phyloP scores from a whole-genome alignment of 2,113 vertebrate genomes.

The Hydrolagus affinis region DNA sequence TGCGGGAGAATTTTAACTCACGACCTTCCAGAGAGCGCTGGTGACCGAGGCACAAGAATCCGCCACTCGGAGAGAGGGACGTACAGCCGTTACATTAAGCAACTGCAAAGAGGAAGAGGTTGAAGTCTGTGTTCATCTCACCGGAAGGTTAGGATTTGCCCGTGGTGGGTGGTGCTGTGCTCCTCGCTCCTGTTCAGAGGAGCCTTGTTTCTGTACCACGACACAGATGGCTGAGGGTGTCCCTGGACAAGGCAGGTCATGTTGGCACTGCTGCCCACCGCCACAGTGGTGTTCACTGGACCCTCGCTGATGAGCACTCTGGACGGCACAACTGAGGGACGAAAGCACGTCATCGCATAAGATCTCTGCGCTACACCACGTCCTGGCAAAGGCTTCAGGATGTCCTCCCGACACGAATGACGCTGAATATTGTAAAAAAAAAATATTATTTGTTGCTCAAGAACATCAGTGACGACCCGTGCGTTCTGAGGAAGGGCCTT shows the following conservation, averaged over 20 bases:
- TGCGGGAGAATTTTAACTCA: no score
- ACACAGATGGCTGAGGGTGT: constrained; percentile 55
- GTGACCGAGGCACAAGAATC: no score
- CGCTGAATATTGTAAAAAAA: no score
- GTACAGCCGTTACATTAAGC: no score
- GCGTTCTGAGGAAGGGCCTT: no score
- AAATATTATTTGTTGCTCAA: no score
- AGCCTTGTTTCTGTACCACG: constrained; percentile 61
- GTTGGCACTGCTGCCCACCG: constrained; percentile 46
- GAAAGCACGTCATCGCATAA: background rate
- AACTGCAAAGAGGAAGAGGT: no score
- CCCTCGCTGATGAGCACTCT: constrained; percentile 48
- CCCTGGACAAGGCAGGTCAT: constrained; percentile 52
- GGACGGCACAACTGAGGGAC: constrained; percentile 38
- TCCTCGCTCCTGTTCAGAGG: constrained; percentile 44
- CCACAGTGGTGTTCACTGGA: constrained; percentile 55
- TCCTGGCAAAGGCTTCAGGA: no score
- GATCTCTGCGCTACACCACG: background rate
- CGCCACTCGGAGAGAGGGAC: background rate
- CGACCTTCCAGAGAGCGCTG: no score
- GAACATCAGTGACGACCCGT: no score
- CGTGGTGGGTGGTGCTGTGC: constrained; percentile 49
- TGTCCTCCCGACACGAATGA: no score
- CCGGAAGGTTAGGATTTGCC: constrained; percentile 62
- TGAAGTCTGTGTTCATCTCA: constrained; percentile 34